These are phyloP conservation scores for Cygnus buccinator DNA, from an alignment of 2,113 vertebrate genomes.

Conservation along the genomic window DNA sequence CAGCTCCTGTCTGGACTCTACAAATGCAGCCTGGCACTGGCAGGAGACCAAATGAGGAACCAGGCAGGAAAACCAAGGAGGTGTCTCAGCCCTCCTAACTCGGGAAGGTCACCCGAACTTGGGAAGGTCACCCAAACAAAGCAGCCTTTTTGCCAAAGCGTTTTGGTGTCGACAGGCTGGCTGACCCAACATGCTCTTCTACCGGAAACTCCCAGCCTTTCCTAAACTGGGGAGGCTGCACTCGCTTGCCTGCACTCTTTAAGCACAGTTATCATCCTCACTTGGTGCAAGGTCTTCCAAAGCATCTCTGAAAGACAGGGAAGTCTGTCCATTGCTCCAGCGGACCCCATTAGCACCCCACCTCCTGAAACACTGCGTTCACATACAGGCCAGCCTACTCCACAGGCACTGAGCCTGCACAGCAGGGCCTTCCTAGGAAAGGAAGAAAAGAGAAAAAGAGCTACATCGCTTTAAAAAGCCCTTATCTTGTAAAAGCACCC, in stretches of 20 bases:
- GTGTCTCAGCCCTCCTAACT: neutral
- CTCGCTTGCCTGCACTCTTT: neutral
- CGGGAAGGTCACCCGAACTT: neutral
- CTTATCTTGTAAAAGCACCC: neutral
- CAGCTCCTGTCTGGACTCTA: neutral
- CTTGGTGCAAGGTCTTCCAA: neutral
- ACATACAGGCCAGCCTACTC: neutral
- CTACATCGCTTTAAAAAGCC: neutral
- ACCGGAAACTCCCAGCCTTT: neutral
- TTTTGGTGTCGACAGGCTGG: neutral
- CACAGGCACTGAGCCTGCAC: neutral
- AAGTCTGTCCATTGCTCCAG: accelerated
- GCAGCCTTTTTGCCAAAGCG: accelerated
- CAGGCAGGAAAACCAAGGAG: neutral
- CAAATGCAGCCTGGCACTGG: accelerated
- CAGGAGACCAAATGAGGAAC: accelerated
- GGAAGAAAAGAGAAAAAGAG: neutral
- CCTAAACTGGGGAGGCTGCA: neutral
- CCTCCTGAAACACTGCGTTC: neutral
- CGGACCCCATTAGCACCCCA: neutral
- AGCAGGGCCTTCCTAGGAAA: neutral
- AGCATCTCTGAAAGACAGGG: neutral
- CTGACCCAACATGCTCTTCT: neutral
- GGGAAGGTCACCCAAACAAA: neutral
- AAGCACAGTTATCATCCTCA: neutral